These are phyloP conservation scores for Hemicentrotus pulcherrimus DNA, from an alignment of 35 echinoderm and acorn worm genomes.

Conservation along the genomic window DNA sequence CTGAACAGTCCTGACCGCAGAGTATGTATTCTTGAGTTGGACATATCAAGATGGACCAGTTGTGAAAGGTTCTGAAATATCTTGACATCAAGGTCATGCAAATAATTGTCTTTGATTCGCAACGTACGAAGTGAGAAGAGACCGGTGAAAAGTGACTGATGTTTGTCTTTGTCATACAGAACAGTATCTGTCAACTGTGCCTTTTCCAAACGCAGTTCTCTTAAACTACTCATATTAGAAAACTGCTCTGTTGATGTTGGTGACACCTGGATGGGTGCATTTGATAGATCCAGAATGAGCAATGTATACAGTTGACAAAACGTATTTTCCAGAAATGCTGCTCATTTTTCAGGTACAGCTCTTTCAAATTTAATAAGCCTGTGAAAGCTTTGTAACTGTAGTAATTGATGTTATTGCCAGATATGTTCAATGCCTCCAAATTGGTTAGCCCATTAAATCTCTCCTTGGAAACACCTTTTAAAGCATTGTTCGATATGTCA, in stretches of 20 bases:
- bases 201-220: neutral
- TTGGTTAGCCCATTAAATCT: neutral
- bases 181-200: neutral
- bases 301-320: neutral
- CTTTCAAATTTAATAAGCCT: neutral
- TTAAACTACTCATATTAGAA: neutral
- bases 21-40: neutral
- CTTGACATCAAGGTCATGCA: neutral
- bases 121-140: neutral
- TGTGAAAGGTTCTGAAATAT: neutral
- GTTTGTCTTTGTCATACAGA: neutral
- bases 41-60: neutral
- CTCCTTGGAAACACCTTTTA: neutral
- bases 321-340: neutral
- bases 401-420: neutral
- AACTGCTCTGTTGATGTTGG: neutral
- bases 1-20: neutral
- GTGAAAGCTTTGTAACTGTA: neutral
- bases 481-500: neutral
- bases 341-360: neutral
- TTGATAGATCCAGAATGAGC: neutral
- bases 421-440: neutral
- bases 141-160: slow-evolving; percentile 4
- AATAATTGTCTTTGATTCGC: neutral
- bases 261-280: neutral